Conservation (phyloP, 2,888 invertebrate species). For the Yponomeuta evonymella region DNA sequence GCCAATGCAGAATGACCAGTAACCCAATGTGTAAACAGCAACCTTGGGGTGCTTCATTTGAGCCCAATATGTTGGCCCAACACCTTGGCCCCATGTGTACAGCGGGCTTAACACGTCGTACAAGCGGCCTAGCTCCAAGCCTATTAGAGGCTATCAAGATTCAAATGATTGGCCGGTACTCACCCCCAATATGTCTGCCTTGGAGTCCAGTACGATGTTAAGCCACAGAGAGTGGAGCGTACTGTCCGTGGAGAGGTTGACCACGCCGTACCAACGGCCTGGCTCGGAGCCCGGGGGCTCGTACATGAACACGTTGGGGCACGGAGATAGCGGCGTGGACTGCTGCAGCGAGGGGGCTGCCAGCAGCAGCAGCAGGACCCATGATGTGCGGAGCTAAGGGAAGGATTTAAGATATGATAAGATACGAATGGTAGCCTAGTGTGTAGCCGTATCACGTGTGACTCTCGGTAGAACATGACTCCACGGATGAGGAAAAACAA, state of each 20-base stretch:
- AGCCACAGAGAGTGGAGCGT: constrained; percentile 77
- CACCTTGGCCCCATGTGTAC: too few relatives aligned
- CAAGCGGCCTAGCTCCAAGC: too few relatives aligned
- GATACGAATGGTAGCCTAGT: background rate
- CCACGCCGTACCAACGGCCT: constrained; percentile 78
- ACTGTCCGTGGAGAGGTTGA: constrained; percentile 74
- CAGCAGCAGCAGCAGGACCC: constrained; percentile 35
- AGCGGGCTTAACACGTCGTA: too few relatives aligned
- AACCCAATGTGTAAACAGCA: too few relatives aligned
- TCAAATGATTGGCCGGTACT: constrained; percentile 30
- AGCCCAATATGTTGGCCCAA: too few relatives aligned
- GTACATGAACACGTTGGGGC: constrained; percentile 77
- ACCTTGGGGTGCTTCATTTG: too few relatives aligned
- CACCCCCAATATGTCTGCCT: constrained; percentile 78
- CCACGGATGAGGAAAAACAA: too few relatives aligned
- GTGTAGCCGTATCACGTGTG: too few relatives aligned
- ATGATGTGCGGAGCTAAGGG: constrained; percentile 37
- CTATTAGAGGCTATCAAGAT: too few relatives aligned
- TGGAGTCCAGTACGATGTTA: constrained; percentile 73
- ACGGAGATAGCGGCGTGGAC: constrained; percentile 65
- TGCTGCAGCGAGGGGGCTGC: constrained; percentile 44
- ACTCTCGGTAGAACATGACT: too few relatives aligned
- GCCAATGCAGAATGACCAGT: too few relatives aligned
- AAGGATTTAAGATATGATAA: background rate
- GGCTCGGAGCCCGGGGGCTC: constrained; percentile 69